These are phyloP conservation scores for Embidobia sp. DNA, from an alignment of 2,888 invertebrate species.

Conservation along the genomic window DNA sequence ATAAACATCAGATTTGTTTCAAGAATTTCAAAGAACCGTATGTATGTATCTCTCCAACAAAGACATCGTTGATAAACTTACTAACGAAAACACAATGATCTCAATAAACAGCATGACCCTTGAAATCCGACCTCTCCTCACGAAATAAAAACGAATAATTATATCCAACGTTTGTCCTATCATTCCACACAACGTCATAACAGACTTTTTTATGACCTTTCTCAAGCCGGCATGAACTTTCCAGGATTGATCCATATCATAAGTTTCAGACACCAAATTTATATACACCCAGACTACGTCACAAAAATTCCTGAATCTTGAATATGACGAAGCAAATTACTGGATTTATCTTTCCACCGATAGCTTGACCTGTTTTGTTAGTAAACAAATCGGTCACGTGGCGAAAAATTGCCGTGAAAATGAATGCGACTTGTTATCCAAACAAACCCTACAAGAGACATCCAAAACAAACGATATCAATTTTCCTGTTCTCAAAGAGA, in stretches of 20 bases:
- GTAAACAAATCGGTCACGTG: background rate
- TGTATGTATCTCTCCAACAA: background rate
- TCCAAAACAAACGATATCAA: too few species aligned
- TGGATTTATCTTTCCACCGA: background rate
- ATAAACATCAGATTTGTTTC: background rate
- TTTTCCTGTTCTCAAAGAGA: too few species aligned
- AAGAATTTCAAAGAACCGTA: slow-evolving; percentile 4
- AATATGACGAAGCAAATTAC: slow-evolving; percentile 2
- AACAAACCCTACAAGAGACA: background rate
- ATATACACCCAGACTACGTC: background rate
- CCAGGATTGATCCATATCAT: slow-evolving; percentile 2
- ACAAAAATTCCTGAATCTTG: slow-evolving; percentile 7
- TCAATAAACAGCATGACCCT: slow-evolving; percentile 6
- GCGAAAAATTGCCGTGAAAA: slow-evolving; percentile 3
- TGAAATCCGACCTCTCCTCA: slow-evolving; percentile 45
- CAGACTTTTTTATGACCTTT: background rate
- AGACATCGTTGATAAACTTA: slow-evolving; percentile 1
- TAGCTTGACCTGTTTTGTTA: background rate
- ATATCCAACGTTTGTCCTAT: slow-evolving; percentile 64
- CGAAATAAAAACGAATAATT: slow-evolving; percentile 41
- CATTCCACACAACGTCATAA: slow-evolving; percentile 31
- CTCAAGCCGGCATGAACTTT: slow-evolving; percentile 5
- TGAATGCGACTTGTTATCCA: background rate
- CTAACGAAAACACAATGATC: too few species aligned
- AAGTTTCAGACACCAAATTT: slow-evolving; percentile 10